phyloP scores from a whole-genome alignment of 2,113 vertebrate genomes.

The Prionailurus bengalensis region DNA sequence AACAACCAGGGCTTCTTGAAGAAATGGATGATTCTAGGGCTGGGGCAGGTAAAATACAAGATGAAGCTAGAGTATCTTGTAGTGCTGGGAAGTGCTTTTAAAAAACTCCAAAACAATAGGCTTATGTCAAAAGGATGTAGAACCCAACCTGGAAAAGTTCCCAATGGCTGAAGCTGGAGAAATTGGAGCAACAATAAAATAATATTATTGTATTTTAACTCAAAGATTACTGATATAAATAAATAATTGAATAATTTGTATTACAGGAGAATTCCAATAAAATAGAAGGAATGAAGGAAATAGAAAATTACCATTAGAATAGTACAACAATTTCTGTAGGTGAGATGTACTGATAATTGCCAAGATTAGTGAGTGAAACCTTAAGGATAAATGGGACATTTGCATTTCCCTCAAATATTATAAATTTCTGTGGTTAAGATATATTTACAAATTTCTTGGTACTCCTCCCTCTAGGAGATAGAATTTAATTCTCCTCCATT shows the following conservation, averaged over 20 bases:
- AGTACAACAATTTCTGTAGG: slow-evolving; percentile 17
- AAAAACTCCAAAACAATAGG: background rate
- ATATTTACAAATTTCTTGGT: background rate
- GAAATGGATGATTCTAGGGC: background rate
- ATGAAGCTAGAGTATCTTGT: background rate
- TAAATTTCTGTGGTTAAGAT: background rate
- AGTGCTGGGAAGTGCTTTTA: background rate
- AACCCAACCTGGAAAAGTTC: background rate
- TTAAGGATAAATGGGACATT: background rate
- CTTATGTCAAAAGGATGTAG: background rate
- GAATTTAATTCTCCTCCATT: background rate
- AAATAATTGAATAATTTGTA: background rate
- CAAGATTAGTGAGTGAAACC: background rate
- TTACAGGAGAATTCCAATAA: slow-evolving; percentile 41
- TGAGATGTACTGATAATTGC: background rate
- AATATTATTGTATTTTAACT: slow-evolving; percentile 1
- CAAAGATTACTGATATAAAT: background rate
- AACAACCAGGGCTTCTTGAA: background rate
- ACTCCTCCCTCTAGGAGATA: background rate
- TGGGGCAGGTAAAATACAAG: background rate
- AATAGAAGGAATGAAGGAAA: background rate
- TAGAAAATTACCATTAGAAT: background rate
- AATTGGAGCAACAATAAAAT: background rate
- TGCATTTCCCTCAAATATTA: background rate
- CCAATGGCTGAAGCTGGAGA: background rate